Conservation (phyloP, 2,888 invertebrate genomes). For the Apamea epomidion region DNA sequence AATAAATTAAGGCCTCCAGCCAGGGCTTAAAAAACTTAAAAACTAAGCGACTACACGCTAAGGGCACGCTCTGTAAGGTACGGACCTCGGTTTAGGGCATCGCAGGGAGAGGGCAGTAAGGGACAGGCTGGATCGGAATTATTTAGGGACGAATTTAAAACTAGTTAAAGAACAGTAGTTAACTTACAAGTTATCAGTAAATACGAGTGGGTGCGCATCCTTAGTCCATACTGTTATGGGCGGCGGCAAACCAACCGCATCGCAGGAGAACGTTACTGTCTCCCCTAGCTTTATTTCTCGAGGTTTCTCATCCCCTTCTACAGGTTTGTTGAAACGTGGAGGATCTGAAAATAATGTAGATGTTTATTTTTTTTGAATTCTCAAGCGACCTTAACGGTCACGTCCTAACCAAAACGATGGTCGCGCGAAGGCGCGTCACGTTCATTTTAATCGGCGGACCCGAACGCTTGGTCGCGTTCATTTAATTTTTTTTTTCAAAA, state of each 20-base stretch:
- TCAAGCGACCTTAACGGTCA: background rate
- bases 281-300: slow-evolving; percentile 74
- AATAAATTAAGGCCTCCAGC: too few relatives aligned
- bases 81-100: too few relatives aligned
- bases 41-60: too few relatives aligned
- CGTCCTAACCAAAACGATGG: background rate
- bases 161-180: background rate
- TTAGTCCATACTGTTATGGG: slow-evolving; percentile 87
- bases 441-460: background rate
- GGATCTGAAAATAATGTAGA: slow-evolving; percentile 75
- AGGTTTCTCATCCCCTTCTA: slow-evolving; percentile 59
- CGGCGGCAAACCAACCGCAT: slow-evolving; percentile 80
- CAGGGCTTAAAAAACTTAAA: too few relatives aligned
- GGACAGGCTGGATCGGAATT: too few relatives aligned
- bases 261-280: slow-evolving; percentile 77
- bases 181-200: slow-evolving; percentile 80
- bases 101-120: too few relatives aligned
- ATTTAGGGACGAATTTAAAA: too few relatives aligned
- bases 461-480: background rate
- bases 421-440: background rate
- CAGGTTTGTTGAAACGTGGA: slow-evolving; percentile 70
- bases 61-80: too few relatives aligned
- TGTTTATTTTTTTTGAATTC: background rate
- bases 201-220: slow-evolving; percentile 78
- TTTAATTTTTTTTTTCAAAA: too few relatives aligned